Base-by-base conservation (phyloP, 2,888 invertebrate species). In the Drosophila parthenogenetica region DNA sequence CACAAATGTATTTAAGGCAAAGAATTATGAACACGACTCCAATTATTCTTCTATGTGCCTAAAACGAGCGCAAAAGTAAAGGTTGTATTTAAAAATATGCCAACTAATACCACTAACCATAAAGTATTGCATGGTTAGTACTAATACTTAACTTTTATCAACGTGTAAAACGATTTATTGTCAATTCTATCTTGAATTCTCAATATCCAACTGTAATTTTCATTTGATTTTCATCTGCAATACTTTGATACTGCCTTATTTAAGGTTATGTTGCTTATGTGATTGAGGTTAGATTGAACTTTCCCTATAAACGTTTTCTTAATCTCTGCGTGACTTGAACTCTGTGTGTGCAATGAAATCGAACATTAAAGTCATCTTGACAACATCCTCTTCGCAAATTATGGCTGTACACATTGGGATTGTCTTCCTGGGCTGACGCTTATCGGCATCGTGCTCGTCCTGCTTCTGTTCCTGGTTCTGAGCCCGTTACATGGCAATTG, bases 371-470 rank as follows among this genome's bases (percentile, higher is more conserved):
- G 61, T 62, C 54, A 35, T 35, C 55, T 55, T 17, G 37, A 49
- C 32, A 65, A 60, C 51, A 72, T 67, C 32, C 46, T 42, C 54
- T 65, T 43, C 37, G 32, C 61, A 69, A 73, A 73, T 73, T 57
- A 73, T 69, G 22, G 58, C 62, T 60, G 42, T 49, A 69, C 49
- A 73, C 65, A 59, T 60, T 51, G 37, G 14, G 40, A 51, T 71
- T 76, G 57, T 65, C 43, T 76, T 35, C 39, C 37, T 22, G 39
- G 25, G 49, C 54, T 17, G 61, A n/a, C 25, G 76, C 76, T 78
- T 78, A 77, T 73, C 76, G 78, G 32, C 49, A 43, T 59, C 53
- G 53, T 51, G 1, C 22, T 22, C 22, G 22, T 14, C 40, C 37
- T 22, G 11, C 25, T 46, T 5, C 22, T 22, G 22, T 5, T 22